These are phyloP conservation scores for Tenthredo notha DNA, from an alignment of 2,888 invertebrate genomes.

Conservation along the genomic window DNA sequence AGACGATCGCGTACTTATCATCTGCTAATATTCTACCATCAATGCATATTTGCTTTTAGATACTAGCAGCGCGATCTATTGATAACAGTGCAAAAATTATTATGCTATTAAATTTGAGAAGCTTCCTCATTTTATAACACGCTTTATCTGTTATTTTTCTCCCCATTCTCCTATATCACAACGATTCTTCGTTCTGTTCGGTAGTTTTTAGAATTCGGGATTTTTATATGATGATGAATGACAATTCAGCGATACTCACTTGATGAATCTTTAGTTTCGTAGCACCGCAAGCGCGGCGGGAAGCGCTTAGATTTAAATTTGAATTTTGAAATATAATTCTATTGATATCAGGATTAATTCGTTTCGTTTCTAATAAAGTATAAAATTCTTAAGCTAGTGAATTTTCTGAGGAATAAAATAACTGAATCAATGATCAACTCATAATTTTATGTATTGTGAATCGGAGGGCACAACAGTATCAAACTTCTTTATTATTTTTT, in stretches of 20 bases:
- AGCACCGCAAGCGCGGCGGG: too few species aligned
- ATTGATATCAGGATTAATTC: background rate
- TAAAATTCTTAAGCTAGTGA: background rate
- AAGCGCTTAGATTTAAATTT: too few species aligned
- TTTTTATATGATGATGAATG: too few species aligned
- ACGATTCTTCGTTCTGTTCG: too few species aligned
- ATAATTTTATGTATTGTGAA: background rate
- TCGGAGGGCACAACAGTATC: slow-evolving; percentile 35
- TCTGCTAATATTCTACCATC: background rate
- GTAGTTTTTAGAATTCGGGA: too few species aligned
- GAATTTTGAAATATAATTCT: background rate
- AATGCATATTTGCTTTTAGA: background rate
- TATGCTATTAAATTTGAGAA: too few species aligned
- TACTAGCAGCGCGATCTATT: background rate
- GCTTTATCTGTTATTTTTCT: too few species aligned
- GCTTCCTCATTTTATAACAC: too few species aligned
- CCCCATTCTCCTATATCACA: too few species aligned
- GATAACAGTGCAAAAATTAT: background rate
- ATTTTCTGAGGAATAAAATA: background rate
- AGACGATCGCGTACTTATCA: background rate
- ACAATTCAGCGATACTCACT: too few species aligned
- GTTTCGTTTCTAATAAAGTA: background rate
- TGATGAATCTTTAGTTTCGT: too few species aligned
- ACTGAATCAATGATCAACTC: background rate
- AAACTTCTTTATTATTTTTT: slow-evolving; percentile 6